Evolutionary conservation across 2,113 vertebrate species (phyloP), one percentile per base, ranked within the genome.

Genomic region (Nibea albiflora): DNA sequence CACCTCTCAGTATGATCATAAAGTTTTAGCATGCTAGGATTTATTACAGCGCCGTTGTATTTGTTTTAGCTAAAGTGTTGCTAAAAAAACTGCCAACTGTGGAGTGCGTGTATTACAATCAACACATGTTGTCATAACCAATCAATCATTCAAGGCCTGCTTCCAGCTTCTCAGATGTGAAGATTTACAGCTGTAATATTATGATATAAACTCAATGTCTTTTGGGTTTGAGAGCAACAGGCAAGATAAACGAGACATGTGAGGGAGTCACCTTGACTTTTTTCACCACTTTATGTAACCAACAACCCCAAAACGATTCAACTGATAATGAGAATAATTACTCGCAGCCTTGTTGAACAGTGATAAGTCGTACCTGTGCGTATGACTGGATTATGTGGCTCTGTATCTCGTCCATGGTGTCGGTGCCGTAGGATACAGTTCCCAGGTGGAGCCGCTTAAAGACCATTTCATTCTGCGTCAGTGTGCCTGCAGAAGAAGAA

Each of bases 371-470:
- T 42, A 84, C 98, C 97, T 96, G 97, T 63, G 95, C 89, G 3
- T 97, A 97, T 0, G 97, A 96, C 76, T 92, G 93, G 52, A 95
- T 54, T 42, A 99, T 94, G 81, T 98, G 97, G 92, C 83, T 97
- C 91, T 99, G 98, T 71, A 99, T 98, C 94, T 99, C 98, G 60
- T 99, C 98, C 98, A 99, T 99, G 11, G 97, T 98, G 93, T 99
- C 98, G 2, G 94, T 96, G 73, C 98, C 97, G 0, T 99, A 99
- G 47, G 98, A 99, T 3, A 99, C 98, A 0, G 98, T 99, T 50
- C 98, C 98, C 57, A 99, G 93, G 77, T 99, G 98, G 49, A 99
- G 97, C 22, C 98, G 95, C 92, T 97, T 99, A 87, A 99, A 99
- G 31, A 99, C 90, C 98, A 99, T 99, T 88, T 99, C 98, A 20